Evolutionary conservation across 2,113 vertebrate species (phyloP).

Genomic region (Lichenostomus cassidix): DNA sequence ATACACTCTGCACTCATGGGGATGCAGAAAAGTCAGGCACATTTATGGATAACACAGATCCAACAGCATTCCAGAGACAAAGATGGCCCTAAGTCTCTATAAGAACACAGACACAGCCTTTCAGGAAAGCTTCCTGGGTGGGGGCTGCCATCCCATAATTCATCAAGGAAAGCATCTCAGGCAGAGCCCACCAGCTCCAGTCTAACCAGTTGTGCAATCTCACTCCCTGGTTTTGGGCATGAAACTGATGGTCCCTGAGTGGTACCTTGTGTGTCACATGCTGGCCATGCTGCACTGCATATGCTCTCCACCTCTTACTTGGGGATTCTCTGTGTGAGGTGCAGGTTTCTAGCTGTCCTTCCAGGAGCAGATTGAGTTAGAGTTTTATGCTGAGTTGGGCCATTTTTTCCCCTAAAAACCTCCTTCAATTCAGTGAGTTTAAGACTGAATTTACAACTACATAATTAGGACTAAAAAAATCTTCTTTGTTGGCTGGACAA

Average conservation of each 20-base stretch:
- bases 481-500: not conserved
- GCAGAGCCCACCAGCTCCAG: not conserved
- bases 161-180: not conserved
- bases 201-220: not conserved
- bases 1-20: not conserved
- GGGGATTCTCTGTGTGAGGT: not conserved
- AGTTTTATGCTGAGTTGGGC: not conserved
- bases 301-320: not conserved
- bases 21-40: not conserved
- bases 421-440: not conserved
- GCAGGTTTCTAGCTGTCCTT: not conserved
- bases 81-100: not conserved
- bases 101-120: not conserved
- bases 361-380: not conserved
- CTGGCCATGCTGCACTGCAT: fast-evolving
- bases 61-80: fast-evolving
- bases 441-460: not conserved
- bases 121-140: not conserved
- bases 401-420: not conserved
- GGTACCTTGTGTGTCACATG: fast-evolving
- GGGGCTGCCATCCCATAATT: not conserved
- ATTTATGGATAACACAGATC: not conserved
- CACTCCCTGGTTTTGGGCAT: not conserved
- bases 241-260: not conserved
- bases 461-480: not conserved